Conservation (phyloP, 2,797 vertebrate species). For the Oreonectes daqikongensis region DNA sequence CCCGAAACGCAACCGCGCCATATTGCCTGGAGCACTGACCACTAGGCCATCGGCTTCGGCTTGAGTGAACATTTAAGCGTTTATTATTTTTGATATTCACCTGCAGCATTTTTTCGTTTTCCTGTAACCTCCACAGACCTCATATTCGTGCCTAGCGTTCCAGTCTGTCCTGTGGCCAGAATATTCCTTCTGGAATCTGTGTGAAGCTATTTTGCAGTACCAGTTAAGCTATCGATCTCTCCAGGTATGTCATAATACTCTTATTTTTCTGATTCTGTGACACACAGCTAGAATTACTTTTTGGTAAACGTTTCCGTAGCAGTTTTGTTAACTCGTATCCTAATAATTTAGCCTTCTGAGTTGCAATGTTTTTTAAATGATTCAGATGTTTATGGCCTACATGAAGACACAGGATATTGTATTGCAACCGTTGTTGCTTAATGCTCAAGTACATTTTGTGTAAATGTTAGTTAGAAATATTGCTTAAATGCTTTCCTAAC, state of each 20-base stretch:
- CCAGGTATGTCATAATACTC: conserved; percentile 78
- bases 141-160: conserved; percentile 95
- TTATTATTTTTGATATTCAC: not conserved
- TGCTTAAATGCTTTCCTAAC: not conserved
- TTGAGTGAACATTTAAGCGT: not conserved
- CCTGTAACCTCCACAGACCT: conserved; percentile 77
- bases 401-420: conserved; percentile 17
- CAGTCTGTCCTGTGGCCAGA: conserved; percentile 96
- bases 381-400: not conserved
- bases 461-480: not conserved
- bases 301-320: too few relatives aligned
- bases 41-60: too few relatives aligned
- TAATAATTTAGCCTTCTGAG: too few relatives aligned
- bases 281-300: not conserved
- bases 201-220: conserved; percentile 92
- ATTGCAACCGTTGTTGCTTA: conserved; percentile 11
- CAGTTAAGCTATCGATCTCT: conserved; percentile 89
- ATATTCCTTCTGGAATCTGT: conserved; percentile 98
- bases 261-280: not conserved
- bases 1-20: too few relatives aligned
- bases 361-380: not conserved
- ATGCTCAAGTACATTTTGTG: conserved; percentile 1
- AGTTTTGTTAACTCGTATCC: too few relatives aligned
- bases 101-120: not conserved
- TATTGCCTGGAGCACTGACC: too few relatives aligned